Evolutionary conservation across 2,113 vertebrate genomes (phyloP).

Genomic region (Nerophis lumbriciformis): DNA sequence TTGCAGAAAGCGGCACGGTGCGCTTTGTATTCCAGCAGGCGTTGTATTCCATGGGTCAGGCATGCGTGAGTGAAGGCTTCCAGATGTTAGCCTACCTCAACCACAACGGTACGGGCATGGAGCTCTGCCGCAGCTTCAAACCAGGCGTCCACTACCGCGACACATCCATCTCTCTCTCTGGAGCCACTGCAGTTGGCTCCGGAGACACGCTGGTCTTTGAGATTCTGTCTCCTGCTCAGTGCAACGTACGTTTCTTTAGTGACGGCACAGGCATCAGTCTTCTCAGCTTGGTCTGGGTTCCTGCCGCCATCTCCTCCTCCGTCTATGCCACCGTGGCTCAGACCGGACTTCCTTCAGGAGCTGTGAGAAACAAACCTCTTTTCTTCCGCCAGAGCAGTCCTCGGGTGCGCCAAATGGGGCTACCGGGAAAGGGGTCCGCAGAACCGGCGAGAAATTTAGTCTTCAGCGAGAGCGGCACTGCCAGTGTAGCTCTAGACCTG

Average conservation of each 20-base stretch:
- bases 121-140: slow-evolving; percentile 74
- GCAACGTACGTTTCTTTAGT: slow-evolving; percentile 80
- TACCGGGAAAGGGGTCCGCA: slow-evolving; percentile 64
- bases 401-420: slow-evolving; percentile 59
- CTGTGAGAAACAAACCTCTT: slow-evolving; percentile 81
- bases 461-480: slow-evolving; percentile 77
- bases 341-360: slow-evolving; percentile 73
- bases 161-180: slow-evolving; percentile 78
- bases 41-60: slow-evolving; percentile 81
- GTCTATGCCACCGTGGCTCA: slow-evolving; percentile 74
- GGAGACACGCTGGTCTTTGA: slow-evolving; percentile 79
- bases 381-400: slow-evolving; percentile 75
- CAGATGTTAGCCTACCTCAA: slow-evolving; percentile 76
- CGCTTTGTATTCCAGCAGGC: slow-evolving; percentile 84
- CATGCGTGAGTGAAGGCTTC: slow-evolving; percentile 77
- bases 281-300: slow-evolving; percentile 83
- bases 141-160: slow-evolving; percentile 83
- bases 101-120: slow-evolving; percentile 73
- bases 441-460: slow-evolving; percentile 73
- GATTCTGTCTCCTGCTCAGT: slow-evolving; percentile 78
- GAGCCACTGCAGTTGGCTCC: slow-evolving; percentile 62
- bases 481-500: slow-evolving; percentile 75
- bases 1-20: slow-evolving; percentile 76
- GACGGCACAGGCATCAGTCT: slow-evolving; percentile 77
- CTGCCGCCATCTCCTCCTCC: slow-evolving; percentile 72